Evolutionary conservation across 2,797 vertebrate genomes (phyloP).

Genomic region (Nannoperca australis): DNA sequence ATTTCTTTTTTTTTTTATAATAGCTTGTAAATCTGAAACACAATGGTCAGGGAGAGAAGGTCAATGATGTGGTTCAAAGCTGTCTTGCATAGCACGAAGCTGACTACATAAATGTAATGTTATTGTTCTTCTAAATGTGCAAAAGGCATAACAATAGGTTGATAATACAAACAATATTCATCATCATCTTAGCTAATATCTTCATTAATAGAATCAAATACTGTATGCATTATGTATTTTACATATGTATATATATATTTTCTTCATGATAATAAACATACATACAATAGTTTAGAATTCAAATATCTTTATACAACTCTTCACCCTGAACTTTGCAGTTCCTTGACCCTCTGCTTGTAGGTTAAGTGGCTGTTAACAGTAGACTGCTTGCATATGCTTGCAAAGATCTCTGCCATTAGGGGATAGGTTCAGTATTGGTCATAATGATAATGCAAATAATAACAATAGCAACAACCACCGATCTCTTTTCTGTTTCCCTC

Average conservation of each 20-base stretch:
- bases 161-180: constrained; percentile 88
- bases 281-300: constrained; percentile 83
- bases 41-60: constrained; percentile 71
- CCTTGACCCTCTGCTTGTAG: constrained; percentile 68
- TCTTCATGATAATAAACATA: constrained; percentile 91
- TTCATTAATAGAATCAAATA: constrained; percentile 88
- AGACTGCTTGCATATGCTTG: constrained; percentile 63
- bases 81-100: constrained; percentile 99
- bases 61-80: constrained; percentile 90
- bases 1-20: constrained; percentile 83
- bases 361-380: constrained; percentile 70
- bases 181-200: constrained; percentile 87
- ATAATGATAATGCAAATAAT: constrained; percentile 69
- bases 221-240: constrained; percentile 84
- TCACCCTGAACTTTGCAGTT: constrained; percentile 75
- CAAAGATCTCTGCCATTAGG: constrained; percentile 55
- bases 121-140: constrained; percentile 93
- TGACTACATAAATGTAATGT: constrained; percentile 92
- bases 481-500: constrained; percentile 51
- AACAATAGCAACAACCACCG: constrained; percentile 69
- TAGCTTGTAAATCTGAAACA: constrained; percentile 81
- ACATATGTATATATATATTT: constrained; percentile 90
- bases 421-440: constrained; percentile 50
- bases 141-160: constrained; percentile 96
- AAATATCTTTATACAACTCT: constrained; percentile 83